Evolutionary conservation across 2,888 invertebrate genomes (phyloP).

Genomic region (Andrena dorsata): DNA sequence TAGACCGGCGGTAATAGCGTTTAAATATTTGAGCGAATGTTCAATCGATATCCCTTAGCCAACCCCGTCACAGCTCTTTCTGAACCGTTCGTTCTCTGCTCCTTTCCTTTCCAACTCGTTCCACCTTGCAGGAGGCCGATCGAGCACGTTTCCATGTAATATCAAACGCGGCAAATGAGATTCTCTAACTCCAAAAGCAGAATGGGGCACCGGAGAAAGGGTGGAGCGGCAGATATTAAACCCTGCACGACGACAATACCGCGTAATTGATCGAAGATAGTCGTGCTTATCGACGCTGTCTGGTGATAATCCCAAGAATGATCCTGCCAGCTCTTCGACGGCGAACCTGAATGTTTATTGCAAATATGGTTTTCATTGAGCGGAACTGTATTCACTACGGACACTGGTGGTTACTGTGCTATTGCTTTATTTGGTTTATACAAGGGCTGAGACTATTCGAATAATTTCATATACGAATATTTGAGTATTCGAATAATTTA

Average conservation of each 20-base stretch:
- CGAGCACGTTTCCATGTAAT: constrained; percentile 79
- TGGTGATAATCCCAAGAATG: not conserved
- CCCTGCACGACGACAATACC: constrained; percentile 48
- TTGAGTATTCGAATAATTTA: too few relatives aligned
- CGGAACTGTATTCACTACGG: not conserved
- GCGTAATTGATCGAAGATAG: constrained; percentile 62
- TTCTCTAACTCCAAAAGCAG: constrained; percentile 74
- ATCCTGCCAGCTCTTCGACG: not conserved
- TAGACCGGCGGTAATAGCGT: constrained; percentile 80
- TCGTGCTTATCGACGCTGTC: constrained; percentile 24
- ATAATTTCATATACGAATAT: too few relatives aligned
- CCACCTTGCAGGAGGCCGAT: constrained; percentile 62
- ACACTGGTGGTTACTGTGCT: not conserved
- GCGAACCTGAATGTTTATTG: constrained; percentile 10
- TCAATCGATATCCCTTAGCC: constrained; percentile 81
- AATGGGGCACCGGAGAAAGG: constrained; percentile 41
- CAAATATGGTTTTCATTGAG: not conserved
- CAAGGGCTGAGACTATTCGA: too few relatives aligned
- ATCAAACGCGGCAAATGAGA: constrained; percentile 80
- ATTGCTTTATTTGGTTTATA: too few relatives aligned
- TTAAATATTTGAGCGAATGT: constrained; percentile 83
- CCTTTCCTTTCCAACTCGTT: constrained; percentile 70
- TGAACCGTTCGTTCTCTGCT: constrained; percentile 54
- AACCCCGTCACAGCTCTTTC: constrained; percentile 64
- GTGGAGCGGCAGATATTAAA: constrained; percentile 54